A percentile compares a stretch with the other conserved stretches of the same genome.
phyloP scores from a whole-genome alignment of 2,113 vertebrate genomes.

The Serranochromis macrocephalus region DNA sequence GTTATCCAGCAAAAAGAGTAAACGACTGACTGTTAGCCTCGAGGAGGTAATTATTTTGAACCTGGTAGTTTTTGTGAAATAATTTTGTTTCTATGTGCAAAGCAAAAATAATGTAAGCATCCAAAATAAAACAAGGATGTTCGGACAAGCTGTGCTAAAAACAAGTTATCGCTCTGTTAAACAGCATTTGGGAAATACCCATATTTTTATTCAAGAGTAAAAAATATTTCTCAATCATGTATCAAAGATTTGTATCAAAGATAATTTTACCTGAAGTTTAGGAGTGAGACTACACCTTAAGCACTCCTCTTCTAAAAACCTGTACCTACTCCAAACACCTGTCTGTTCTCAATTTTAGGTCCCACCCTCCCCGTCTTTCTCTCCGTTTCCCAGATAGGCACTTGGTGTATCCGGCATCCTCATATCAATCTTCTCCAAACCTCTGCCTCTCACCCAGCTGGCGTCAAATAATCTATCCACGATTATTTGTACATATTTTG shows the following conservation, averaged over 20 bases:
- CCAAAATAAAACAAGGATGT: neutral
- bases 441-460: neutral
- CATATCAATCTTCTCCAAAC: neutral
- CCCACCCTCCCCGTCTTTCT: neutral
- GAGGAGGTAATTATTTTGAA: neutral
- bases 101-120: neutral
- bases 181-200: neutral
- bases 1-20: neutral
- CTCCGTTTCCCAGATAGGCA: neutral
- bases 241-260: neutral
- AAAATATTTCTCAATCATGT: neutral
- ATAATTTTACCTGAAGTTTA: neutral
- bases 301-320: neutral
- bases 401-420: neutral
- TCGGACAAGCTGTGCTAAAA: neutral
- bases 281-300: neutral
- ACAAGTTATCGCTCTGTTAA: neutral
- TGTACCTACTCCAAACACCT: neutral
- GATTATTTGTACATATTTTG: neutral
- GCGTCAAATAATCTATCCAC: neutral
- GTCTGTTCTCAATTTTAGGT: neutral
- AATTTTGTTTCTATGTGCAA: neutral
- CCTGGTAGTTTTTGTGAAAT: neutral
- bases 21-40: neutral
- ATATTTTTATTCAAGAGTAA: neutral